A percentile compares a stretch with the other conserved stretches of the same genome.
Evolutionary conservation across 2,113 vertebrate genomes (phyloP).

Genomic region (Sebastes fasciatus): DNA sequence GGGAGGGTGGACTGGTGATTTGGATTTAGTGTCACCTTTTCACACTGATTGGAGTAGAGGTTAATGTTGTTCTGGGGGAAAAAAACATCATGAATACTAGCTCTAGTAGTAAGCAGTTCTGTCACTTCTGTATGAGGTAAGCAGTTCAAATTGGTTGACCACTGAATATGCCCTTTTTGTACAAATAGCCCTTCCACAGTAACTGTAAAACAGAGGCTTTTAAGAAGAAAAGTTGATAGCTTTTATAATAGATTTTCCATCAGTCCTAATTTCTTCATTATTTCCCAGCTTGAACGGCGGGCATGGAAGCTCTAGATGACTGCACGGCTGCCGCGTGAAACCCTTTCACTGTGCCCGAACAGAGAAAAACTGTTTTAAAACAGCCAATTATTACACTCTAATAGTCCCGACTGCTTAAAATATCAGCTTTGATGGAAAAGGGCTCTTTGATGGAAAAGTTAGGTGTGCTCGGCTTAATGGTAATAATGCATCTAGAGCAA

Average conservation of each 20-base stretch:
- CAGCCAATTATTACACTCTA: slow-evolving; percentile 38
- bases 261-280: slow-evolving; percentile 14
- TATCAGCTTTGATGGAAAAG: slow-evolving; percentile 61
- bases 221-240: slow-evolving; percentile 6
- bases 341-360: slow-evolving; percentile 20
- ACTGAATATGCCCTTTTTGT: neutral
- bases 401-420: slow-evolving; percentile 48
- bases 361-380: slow-evolving; percentile 40
- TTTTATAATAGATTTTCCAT: slow-evolving; percentile 38
- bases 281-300: neutral
- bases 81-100: slow-evolving; percentile 10
- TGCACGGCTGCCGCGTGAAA: slow-evolving; percentile 17
- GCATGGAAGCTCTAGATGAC: slow-evolving; percentile 10
- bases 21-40: slow-evolving; percentile 46
- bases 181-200: neutral
- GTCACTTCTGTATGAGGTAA: slow-evolving; percentile 11
- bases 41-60: slow-evolving; percentile 43
- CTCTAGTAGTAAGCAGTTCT: slow-evolving; percentile 19
- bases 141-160: slow-evolving; percentile 16
- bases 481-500: slow-evolving; percentile 32
- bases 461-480: slow-evolving; percentile 31
- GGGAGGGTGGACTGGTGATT: slow-evolving; percentile 15
- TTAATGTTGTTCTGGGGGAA: slow-evolving; percentile 33
- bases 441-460: slow-evolving; percentile 52
- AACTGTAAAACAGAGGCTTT: slow-evolving; percentile 16